Conservation (phyloP, 2,797 vertebrate genomes). For the Xyrichtys novacula region DNA sequence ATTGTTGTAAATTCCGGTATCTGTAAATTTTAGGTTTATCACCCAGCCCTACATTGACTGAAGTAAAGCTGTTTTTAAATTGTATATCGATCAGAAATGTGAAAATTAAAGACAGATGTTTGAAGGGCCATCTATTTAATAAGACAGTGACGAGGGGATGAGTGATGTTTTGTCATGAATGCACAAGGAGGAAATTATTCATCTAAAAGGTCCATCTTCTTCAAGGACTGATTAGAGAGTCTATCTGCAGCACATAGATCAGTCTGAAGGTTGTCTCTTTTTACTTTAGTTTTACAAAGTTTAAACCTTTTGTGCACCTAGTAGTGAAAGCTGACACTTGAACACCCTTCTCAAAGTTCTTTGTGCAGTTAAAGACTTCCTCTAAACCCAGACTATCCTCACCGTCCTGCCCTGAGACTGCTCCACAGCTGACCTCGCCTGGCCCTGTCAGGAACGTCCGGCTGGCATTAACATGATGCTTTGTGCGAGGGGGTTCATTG, state of each 20-base stretch:
- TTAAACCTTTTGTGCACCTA: not conserved
- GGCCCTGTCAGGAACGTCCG: constrained; percentile 60
- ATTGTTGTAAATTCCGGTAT: no score
- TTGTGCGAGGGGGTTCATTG: constrained; percentile 63
- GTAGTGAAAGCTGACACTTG: constrained; percentile 1
- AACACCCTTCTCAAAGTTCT: constrained; percentile 3
- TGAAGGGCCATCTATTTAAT: not conserved
- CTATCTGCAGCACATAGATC: constrained; percentile 9
- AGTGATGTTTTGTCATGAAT: not conserved
- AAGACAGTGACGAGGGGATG: not conserved
- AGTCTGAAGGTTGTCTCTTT: constrained; percentile 33
- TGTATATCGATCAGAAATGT: no score
- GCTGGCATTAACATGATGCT: constrained; percentile 52
- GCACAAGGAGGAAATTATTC: constrained; percentile 1
- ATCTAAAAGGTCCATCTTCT: not conserved
- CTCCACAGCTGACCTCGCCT: constrained; percentile 24
- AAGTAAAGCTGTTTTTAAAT: no score
- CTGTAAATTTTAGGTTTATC: no score
- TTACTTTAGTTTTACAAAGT: constrained; percentile 19
- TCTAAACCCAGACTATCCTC: constrained; percentile 26
- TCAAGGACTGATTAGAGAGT: not conserved
- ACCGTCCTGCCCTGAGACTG: constrained; percentile 2
- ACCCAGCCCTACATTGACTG: no score
- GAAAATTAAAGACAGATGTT: not conserved
- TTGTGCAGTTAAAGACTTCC: constrained; percentile 19